Percentiles rank a stretch among this genome's conserved stretches.
Conservation (phyloP, 2,797 vertebrate species). For the Sebastolobus alascanus region DNA sequence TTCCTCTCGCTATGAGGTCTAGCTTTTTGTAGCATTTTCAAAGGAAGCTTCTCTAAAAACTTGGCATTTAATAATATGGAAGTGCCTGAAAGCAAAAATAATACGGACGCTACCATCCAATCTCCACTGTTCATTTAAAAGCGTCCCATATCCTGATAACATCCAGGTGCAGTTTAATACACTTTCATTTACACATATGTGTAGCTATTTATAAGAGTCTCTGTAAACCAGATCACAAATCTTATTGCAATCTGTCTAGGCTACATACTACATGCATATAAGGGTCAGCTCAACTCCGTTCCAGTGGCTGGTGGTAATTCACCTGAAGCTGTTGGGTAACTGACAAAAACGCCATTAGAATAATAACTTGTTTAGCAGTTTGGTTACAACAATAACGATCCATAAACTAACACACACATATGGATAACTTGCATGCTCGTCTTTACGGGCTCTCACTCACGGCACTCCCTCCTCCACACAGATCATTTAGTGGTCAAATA, state of each 20-base stretch:
- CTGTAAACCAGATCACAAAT: no score
- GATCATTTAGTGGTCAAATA: background rate
- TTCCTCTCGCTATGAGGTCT: background rate
- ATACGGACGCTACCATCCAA: background rate
- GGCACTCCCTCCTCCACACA: background rate
- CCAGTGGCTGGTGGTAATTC: background rate
- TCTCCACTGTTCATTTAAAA: background rate
- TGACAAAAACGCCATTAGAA: no score
- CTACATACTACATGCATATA: no score
- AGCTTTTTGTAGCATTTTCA: background rate
- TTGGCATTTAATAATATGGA: background rate
- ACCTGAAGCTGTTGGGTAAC: background rate
- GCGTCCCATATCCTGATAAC: background rate
- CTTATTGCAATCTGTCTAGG: no score
- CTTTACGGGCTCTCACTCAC: background rate
- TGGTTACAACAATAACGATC: no score
- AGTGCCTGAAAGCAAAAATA: background rate
- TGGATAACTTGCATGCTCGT: background rate
- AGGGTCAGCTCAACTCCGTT: background rate
- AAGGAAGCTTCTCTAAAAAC: background rate
- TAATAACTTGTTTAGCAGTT: no score
- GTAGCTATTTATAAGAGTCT: no score
- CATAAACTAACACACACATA: no score
- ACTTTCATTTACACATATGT: background rate
- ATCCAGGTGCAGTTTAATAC: background rate